phyloP scores from a whole-genome alignment of 2,113 vertebrate genomes.

The Cathartes aura region DNA sequence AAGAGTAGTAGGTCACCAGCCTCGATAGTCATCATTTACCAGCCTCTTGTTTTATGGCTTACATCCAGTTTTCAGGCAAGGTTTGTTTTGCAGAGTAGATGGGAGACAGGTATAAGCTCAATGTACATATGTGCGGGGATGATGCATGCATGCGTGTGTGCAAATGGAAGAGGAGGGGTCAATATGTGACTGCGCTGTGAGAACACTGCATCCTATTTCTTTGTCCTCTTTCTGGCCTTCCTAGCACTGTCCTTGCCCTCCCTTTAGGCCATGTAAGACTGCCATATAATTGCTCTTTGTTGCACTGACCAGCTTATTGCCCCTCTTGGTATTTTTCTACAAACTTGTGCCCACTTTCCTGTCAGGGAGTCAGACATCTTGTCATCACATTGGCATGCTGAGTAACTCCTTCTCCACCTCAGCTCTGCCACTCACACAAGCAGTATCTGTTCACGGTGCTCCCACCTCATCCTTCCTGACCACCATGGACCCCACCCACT shows the following conservation, averaged over 20 bases:
- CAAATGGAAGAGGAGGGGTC: not conserved
- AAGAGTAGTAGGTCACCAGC: not conserved
- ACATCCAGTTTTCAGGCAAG: not conserved
- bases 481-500: not conserved
- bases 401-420: not conserved
- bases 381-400: not conserved
- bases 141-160: accelerated
- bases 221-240: not conserved
- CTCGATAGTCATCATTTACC: not conserved
- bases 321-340: not conserved
- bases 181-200: not conserved
- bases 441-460: not conserved
- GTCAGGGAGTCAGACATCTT: not conserved
- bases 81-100: not conserved
- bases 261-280: not conserved
- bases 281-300: not conserved
- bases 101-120: not conserved
- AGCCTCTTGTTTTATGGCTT: not conserved
- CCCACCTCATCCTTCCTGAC: not conserved
- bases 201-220: not conserved
- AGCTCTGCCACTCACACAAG: not conserved
- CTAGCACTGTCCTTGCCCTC: not conserved
- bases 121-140: not conserved
- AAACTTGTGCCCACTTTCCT: not conserved
- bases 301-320: not conserved